phyloP scores from a whole-genome alignment of 2,888 invertebrate species.

The Vanessa cardui region DNA sequence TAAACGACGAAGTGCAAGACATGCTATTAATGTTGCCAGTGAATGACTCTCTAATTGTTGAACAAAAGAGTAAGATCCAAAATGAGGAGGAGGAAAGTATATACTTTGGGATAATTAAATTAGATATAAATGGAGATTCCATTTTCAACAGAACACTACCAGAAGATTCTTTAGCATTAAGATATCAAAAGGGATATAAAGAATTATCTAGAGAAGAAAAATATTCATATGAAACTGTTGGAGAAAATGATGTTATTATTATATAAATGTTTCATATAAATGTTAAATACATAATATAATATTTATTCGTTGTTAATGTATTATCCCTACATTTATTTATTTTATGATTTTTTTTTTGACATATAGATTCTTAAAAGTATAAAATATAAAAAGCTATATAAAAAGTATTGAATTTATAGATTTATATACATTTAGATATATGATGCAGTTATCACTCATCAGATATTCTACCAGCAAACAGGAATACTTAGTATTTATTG shows the following conservation, averaged over 20 bases:
- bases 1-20: conserved; percentile 59
- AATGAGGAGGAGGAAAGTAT: conserved; percentile 53
- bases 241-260: conserved; percentile 59
- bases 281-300: background rate
- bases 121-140: conserved; percentile 61
- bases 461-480: too few species aligned
- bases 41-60: conserved; percentile 64
- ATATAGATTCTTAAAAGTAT: background rate
- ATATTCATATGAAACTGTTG: conserved; percentile 54
- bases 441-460: too few species aligned
- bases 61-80: conserved; percentile 55
- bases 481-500: too few species aligned
- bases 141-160: conserved; percentile 59
- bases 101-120: conserved; percentile 70
- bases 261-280: conserved; percentile 34
- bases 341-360: background rate
- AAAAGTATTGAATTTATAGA: too few species aligned
- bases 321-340: too few species aligned
- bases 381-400: too few species aligned
- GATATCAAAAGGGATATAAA: conserved; percentile 71
- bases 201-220: conserved; percentile 46
- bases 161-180: conserved; percentile 67
- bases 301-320: background rate
- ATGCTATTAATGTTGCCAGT: conserved; percentile 66
- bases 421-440: too few species aligned